Evolutionary conservation across 1,140 invertebrate genomes (phyloP), one percentile per base, ranked within the genome.

Genomic region (Drosophila pectinifera): DNA sequence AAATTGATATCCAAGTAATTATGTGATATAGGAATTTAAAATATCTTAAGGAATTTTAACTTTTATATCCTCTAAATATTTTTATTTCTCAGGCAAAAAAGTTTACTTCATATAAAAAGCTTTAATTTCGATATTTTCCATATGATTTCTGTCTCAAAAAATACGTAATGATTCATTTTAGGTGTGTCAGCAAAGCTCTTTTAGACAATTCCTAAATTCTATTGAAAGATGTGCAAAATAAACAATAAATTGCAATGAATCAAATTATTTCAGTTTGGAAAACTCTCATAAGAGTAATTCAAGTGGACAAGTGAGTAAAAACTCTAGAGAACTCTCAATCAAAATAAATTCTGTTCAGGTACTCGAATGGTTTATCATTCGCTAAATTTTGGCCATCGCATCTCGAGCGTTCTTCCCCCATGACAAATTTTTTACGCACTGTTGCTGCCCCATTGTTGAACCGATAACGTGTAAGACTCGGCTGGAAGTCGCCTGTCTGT

Each of bases 401-500:
- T 24, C 63, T 46, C 34, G 7, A 55, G 48, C 10, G 11, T 13
- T 28, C 24, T 14, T 24, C 8, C 24, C 38, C 13, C 69, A 56
- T 51, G 56, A 38, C 28, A 58, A 41, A 73, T 68, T 76, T 76
- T 75, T 55, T 14, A 68, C 55, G 73, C 73, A 34, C 48, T 57
- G 73, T 20, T 76, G 72, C 70, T 73, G 42, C 48, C 51, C 55
- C 16, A 36, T 46, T 74, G 55, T 24, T 46, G 22, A 53, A 22
- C 49, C 70, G 34, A 49, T 38, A 22, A 39, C 69, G 61, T 58
- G 67, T 38, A 68, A 43, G 73, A 68, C 63, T 51, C 36, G n/a
- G n/a, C n/a, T n/a, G n/a, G n/a, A n/a, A 39, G 36, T 18, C 43
- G 69, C n/a, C 48, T 43, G 36, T 42, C 36, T 70, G 57, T 53